Percentiles rank a stretch among this genome's conserved stretches.
These are phyloP conservation scores for Caerostris darwini DNA, from an alignment of 1,140 invertebrate genomes.

Conservation along the genomic window DNA sequence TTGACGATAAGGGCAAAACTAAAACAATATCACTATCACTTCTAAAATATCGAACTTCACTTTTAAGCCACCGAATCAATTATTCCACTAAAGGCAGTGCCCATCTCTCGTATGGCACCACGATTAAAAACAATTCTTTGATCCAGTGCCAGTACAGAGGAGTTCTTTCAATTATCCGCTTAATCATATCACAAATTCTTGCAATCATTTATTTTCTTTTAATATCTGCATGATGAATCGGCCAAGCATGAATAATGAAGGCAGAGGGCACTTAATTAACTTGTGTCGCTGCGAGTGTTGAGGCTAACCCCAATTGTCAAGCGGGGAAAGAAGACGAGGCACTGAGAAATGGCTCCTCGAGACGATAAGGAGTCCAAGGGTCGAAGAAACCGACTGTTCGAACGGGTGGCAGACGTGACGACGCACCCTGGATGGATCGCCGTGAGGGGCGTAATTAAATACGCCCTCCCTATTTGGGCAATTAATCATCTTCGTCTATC, in stretches of 20 bases:
- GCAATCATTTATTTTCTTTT: slow-evolving; percentile 23
- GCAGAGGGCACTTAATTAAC: slow-evolving; percentile 8
- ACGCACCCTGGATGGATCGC: slow-evolving; percentile 44
- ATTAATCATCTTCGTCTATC: slow-evolving; percentile 68
- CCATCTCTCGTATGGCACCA: no score
- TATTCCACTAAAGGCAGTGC: no score
- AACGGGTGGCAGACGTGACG: slow-evolving; percentile 33
- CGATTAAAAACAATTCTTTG: not conserved
- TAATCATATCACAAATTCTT: not conserved
- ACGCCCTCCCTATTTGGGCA: slow-evolving; percentile 58
- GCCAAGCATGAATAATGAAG: not conserved
- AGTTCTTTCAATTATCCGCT: not conserved
- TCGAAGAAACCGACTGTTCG: not conserved
- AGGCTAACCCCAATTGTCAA: slow-evolving; percentile 38
- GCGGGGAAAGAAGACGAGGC: not conserved
- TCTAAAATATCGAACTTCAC: no score
- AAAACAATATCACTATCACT: no score
- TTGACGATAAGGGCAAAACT: no score
- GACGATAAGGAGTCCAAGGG: slow-evolving; percentile 27
- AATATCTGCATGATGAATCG: slow-evolving; percentile 13
- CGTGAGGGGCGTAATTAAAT: slow-evolving; percentile 68
- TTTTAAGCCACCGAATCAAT: no score
- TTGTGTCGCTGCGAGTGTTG: slow-evolving; percentile 1
- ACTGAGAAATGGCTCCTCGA: slow-evolving; percentile 56
- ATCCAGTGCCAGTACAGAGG: not conserved